Evolutionary conservation across 2,888 invertebrate genomes (phyloP).

Genomic region (Alsophila aescularia): DNA sequence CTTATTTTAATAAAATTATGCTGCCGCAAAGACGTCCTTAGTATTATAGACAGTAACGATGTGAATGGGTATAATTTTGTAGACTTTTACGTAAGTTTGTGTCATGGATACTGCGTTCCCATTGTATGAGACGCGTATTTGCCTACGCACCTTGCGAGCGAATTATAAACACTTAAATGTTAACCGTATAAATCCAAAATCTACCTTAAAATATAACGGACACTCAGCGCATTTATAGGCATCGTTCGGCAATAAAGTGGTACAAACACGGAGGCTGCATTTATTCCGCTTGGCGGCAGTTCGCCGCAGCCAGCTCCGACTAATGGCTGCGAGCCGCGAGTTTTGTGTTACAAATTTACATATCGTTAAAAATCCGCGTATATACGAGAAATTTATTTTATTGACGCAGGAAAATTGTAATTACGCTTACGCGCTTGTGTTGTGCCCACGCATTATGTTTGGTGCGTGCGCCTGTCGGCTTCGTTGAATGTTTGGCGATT

Average conservation of each 20-base stretch:
- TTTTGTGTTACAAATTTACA: conserved; percentile 43
- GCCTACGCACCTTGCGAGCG: neutral
- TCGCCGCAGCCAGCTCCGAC: conserved; percentile 37
- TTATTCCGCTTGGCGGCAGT: conserved; percentile 47
- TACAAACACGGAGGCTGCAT: conserved; percentile 46
- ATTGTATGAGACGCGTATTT: no score
- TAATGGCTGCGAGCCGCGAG: conserved; percentile 41
- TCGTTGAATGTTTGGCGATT: conserved; percentile 24
- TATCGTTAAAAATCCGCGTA: conserved; percentile 45
- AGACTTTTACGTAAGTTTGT: no score
- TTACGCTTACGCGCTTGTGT: conserved; percentile 32
- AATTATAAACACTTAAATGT: neutral
- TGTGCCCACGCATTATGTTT: conserved; percentile 10
- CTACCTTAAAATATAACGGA: conserved; percentile 18
- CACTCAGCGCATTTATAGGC: conserved; percentile 41
- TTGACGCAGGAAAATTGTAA: conserved; percentile 39
- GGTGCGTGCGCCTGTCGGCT: conserved; percentile 17
- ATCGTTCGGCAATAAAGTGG: conserved; percentile 46
- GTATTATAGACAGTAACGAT: no score
- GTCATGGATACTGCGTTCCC: no score
- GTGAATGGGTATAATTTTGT: no score
- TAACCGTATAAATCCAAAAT: neutral
- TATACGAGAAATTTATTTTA: conserved; percentile 42
- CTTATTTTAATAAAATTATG: no score
- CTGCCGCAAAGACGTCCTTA: no score